phyloP scores from a whole-genome alignment of 2,888 invertebrate genomes.

The Eupithecia pulchellata region DNA sequence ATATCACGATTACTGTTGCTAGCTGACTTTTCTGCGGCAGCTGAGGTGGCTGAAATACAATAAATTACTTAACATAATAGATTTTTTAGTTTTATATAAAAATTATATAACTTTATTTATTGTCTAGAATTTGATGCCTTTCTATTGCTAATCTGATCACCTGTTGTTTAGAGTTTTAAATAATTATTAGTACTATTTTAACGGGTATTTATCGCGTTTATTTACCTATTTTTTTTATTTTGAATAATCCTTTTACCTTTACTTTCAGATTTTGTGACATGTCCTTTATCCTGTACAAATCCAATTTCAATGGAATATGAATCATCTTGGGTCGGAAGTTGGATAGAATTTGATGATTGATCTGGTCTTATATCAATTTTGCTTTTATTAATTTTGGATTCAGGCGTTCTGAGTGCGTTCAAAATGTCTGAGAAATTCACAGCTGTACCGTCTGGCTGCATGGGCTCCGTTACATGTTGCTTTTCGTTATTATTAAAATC shows the following conservation, averaged over 20 bases:
- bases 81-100: not conserved
- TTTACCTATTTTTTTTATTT: too few relatives aligned
- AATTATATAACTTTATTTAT: not conserved
- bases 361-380: not conserved
- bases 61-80: not conserved
- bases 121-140: too few relatives aligned
- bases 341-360: not conserved
- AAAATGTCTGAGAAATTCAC: constrained; percentile 3
- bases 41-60: not conserved
- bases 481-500: constrained; percentile 26
- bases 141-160: not conserved
- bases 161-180: not conserved
- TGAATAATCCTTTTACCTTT: not conserved
- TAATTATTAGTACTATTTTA: too few relatives aligned
- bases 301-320: not conserved
- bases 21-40: not conserved
- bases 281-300: not conserved
- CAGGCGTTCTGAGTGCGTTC: not conserved
- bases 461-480: constrained; percentile 1
- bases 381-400: not conserved
- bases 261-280: not conserved
- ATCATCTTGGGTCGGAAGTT: not conserved
- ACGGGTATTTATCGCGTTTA: too few relatives aligned
- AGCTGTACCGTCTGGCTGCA: not conserved
- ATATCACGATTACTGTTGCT: not conserved